Base-by-base conservation (phyloP, 2,888 invertebrate species). In the Eumacrocentrus americanus region DNA sequence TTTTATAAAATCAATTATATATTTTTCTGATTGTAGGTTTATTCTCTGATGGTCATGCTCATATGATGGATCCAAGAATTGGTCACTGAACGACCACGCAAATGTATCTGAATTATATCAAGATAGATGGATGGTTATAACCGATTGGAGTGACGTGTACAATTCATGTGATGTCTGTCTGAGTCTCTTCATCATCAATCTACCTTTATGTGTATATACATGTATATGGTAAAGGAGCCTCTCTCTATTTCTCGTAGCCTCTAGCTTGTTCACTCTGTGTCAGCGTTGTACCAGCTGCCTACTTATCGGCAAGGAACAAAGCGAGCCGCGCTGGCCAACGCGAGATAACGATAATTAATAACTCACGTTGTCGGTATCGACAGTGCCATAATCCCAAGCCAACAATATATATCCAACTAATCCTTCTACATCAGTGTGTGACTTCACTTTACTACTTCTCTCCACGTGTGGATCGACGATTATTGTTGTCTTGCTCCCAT, bases 301-400 rank as follows among this genome's bases (percentile, higher is more conserved):
- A 56, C 56, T 56, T 48, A 48, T 56, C 56, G 54, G 29, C 18
- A 44, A 12, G 14, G 44, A 34, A 29, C 64, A 66, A 64, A 64
- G 62, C 57, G 7, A 18, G 25, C 40, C 58, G 57, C 60, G 55
- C 34, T 52, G 40, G 55, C 55, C 50, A 59, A 64, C 55, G 61
- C 53, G 60, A 68, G 68, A 72, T 71, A 70, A 71, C 65, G 64
- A 67, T 71, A 72, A 73, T 74, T 78, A 77, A 78, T 78, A 76
- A 77, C 71, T 65, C 71, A 62, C 66, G 67, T 67, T 63, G 57
- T 59, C 61, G 69, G 68, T 71, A 72, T 72, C 72, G 73, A 71
- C 71, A 66, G 37, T 44, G 23, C 12, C 7, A 46, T 22, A 23
- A 46, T 46, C 23, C 12, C 23, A 22, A n/a, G 23, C 22, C 12